phyloP scores from a whole-genome alignment of 2,888 invertebrate genomes.

The Caenorhabditis auriculariae region DNA sequence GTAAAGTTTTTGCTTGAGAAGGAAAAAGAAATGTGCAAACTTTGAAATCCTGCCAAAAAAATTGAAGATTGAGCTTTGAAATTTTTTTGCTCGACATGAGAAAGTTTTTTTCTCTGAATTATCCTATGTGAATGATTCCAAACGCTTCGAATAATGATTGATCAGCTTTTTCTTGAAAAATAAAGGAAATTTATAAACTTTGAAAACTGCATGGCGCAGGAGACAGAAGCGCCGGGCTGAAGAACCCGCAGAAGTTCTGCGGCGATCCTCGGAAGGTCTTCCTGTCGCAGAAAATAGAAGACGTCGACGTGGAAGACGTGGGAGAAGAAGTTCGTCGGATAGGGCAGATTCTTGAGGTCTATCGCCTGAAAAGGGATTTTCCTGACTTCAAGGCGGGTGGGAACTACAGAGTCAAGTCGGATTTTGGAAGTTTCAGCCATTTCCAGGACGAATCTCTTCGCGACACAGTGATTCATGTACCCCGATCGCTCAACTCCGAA shows the following conservation, averaged over 20 bases:
- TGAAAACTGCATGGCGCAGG: slow-evolving; percentile 49
- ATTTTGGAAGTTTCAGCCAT: slow-evolving; percentile 40
- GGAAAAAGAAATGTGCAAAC: too few relatives aligned
- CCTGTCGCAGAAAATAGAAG: slow-evolving; percentile 54
- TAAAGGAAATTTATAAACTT: slow-evolving; percentile 24
- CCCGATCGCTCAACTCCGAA: slow-evolving; percentile 56
- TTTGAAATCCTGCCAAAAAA: too few relatives aligned
- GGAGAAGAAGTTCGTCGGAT: slow-evolving; percentile 54
- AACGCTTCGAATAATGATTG: too few relatives aligned
- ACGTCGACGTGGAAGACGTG: slow-evolving; percentile 56
- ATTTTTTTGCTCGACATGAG: too few relatives aligned
- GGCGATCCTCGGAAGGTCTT: slow-evolving; percentile 42
- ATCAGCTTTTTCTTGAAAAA: too few relatives aligned
- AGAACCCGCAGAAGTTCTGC: slow-evolving; percentile 49
- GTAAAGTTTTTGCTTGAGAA: too few relatives aligned
- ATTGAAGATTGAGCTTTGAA: too few relatives aligned
- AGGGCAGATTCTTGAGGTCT: slow-evolving; percentile 51
- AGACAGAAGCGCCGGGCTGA: slow-evolving; percentile 44
- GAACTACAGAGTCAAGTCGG: slow-evolving; percentile 39
- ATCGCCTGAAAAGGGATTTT: slow-evolving; percentile 12
- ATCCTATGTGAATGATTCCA: too few relatives aligned
- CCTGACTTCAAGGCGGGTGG: neutral
- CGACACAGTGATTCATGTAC: slow-evolving; percentile 47
- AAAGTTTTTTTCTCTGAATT: too few relatives aligned
- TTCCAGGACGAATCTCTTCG: slow-evolving; percentile 47